Evolutionary conservation across 2,888 invertebrate species (phyloP).

Genomic region (Troides oblongomaculatus): DNA sequence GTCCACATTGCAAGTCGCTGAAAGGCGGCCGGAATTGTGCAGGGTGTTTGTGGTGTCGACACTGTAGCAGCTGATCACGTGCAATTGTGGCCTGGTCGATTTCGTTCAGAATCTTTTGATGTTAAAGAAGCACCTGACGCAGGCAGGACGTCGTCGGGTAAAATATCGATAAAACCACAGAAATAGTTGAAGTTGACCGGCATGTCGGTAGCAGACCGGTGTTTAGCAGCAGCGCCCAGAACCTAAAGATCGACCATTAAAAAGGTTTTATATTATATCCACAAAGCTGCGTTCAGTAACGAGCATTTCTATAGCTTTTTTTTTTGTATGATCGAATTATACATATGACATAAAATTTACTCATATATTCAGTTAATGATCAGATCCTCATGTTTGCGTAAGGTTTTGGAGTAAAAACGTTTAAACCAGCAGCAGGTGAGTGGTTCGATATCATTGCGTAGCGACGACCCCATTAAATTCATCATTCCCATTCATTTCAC

Average conservation of each 20-base stretch:
- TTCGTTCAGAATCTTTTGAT: neutral
- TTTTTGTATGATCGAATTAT: too few relatives aligned
- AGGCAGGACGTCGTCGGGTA: neutral
- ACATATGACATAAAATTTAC: too few relatives aligned
- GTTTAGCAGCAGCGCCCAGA: neutral
- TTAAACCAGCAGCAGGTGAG: too few relatives aligned
- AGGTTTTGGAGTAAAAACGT: too few relatives aligned
- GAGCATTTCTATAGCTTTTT: too few relatives aligned
- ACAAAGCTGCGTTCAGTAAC: too few relatives aligned
- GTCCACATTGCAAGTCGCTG: neutral
- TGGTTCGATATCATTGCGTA: too few relatives aligned
- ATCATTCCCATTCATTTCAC: too few relatives aligned
- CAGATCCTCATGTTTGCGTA: too few relatives aligned
- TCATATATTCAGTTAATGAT: too few relatives aligned
- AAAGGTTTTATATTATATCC: neutral
- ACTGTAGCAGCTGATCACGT: neutral
- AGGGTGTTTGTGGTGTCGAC: neutral
- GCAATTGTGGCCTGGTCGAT: neutral
- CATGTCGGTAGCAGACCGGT: neutral
- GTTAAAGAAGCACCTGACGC: slow-evolving; percentile 1
- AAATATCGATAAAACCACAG: neutral
- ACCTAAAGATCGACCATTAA: neutral
- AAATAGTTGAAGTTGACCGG: neutral
- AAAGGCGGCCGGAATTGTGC: neutral
- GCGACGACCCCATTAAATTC: too few relatives aligned